phyloP scores from a whole-genome alignment of 2,797 vertebrate genomes.

The Erpetoichthys calabaricus region DNA sequence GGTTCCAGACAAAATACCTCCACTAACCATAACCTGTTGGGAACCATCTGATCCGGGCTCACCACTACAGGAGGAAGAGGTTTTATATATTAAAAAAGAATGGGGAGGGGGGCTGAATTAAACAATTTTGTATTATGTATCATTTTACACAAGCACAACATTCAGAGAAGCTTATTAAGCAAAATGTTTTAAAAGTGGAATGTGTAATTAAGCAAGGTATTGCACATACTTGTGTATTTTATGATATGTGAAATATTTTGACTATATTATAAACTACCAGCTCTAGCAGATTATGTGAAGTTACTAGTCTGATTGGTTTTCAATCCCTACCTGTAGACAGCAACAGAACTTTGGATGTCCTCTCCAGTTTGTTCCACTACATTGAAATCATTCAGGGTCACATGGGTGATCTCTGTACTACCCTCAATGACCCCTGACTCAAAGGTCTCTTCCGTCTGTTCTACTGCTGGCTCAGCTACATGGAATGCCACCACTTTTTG shows the following conservation, averaged over 20 bases:
- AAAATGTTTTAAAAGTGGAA: no score
- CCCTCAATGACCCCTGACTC: slow-evolving; percentile 41
- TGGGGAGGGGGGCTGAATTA: no score
- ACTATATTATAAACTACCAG: no score
- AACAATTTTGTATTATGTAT: no score
- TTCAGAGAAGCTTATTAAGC: no score
- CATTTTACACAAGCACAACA: no score
- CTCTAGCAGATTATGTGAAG: no score
- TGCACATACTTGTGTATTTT: no score
- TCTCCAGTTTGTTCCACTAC: slow-evolving; percentile 65
- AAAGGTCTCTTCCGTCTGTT: slow-evolving; percentile 57
- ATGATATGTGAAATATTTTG: no score
- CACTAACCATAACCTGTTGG: slow-evolving; percentile 44
- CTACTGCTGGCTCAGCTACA: slow-evolving; percentile 59
- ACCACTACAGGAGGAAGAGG: slow-evolving; percentile 20
- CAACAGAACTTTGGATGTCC: slow-evolving; percentile 50
- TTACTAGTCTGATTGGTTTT: background rate
- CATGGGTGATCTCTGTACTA: slow-evolving; percentile 60
- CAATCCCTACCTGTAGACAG: slow-evolving; percentile 55
- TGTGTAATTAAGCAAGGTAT: no score
- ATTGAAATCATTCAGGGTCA: slow-evolving; percentile 69
- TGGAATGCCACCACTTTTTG: slow-evolving; percentile 78
- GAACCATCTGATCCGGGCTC: slow-evolving; percentile 40
- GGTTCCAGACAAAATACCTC: slow-evolving; percentile 38
- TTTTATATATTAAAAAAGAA: no score